These are phyloP conservation scores for Homalodisca vitripennis DNA, from an alignment of 1,140 invertebrate genomes.

Conservation along the genomic window DNA sequence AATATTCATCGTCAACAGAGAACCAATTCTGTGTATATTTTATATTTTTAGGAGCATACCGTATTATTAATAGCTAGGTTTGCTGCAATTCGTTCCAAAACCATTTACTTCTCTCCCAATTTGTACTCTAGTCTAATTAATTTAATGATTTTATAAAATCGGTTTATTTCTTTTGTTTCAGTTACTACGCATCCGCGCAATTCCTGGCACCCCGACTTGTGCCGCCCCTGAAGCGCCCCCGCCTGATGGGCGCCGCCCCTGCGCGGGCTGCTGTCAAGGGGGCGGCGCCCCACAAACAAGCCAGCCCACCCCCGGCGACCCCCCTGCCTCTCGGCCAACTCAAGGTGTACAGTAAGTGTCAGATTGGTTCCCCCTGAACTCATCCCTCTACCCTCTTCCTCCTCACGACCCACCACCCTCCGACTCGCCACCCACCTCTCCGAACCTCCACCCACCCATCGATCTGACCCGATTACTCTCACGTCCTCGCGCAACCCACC, in stretches of 20 bases:
- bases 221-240: conserved; percentile 50
- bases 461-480: too few species aligned
- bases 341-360: conserved; percentile 50
- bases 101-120: too few species aligned
- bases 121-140: too few species aligned
- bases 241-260: conserved; percentile 46
- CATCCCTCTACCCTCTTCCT: not conserved
- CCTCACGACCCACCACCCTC: conserved; percentile 3
- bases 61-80: too few species aligned
- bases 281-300: conserved; percentile 19
- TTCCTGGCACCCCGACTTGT: conserved; percentile 45
- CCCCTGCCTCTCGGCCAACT: conserved; percentile 44
- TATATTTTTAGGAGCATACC: too few species aligned
- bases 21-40: too few species aligned
- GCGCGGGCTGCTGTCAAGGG: conserved; percentile 19
- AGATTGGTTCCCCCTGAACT: not conserved
- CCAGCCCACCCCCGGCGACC: conserved; percentile 33
- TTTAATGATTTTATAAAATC: too few species aligned
- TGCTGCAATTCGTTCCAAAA: too few species aligned
- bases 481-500: too few species aligned
- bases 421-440: not conserved
- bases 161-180: conserved; percentile 43
- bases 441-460: not conserved
- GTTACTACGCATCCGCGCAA: conserved; percentile 50
- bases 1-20: too few species aligned